Base-by-base conservation (phyloP, 2,888 invertebrate genomes). In the Auanema freiburgensis region DNA sequence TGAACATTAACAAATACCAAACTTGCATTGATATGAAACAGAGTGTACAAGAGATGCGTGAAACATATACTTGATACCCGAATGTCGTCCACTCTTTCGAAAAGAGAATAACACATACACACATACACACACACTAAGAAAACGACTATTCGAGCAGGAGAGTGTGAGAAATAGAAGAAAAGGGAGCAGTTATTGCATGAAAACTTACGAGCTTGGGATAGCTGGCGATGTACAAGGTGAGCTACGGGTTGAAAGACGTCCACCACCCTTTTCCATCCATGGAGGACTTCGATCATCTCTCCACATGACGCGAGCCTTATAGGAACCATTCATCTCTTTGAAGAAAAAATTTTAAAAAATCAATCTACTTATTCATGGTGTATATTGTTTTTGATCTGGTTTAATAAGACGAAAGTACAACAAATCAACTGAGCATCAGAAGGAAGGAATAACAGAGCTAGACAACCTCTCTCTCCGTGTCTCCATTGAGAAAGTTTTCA, bases 171-270 rank as follows among this genome's bases (percentile, higher is more conserved):
- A n/a, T 52, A 21, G 21, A 52, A 52, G n/a, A 54, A 54, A 54
- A 16, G 11, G 21, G 21, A 10, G 33, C 21, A 23, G 11, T 18
- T 18, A 51, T 16, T n/a, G 44, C 14, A 42, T 24, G 56, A 57
- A 58, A 16, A 71, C 70, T 67, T 50, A 73, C 73, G 73, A 71
- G 51, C 70, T 70, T 3, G 67, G 67, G 5, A 71, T 59, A 1
- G 73, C 73, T 6, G 73, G 73, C 2, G 65, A 65, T n/a, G 70
- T 73, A 52, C 73, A 73, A n/a, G 68, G 69, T 14, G 67, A 65
- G 40, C 65, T 67, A 18, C 70, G 24, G 49, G 42, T 58, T 21
- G 56, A 52, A 50, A 52, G 52, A 8, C 69, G 54, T 33, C 33
- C 33, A 5, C 57, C 57, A 21, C 51, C 52, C 40, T 59, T 49